Base-by-base conservation (phyloP, 2,888 invertebrate genomes). In the Troides aeacus region DNA sequence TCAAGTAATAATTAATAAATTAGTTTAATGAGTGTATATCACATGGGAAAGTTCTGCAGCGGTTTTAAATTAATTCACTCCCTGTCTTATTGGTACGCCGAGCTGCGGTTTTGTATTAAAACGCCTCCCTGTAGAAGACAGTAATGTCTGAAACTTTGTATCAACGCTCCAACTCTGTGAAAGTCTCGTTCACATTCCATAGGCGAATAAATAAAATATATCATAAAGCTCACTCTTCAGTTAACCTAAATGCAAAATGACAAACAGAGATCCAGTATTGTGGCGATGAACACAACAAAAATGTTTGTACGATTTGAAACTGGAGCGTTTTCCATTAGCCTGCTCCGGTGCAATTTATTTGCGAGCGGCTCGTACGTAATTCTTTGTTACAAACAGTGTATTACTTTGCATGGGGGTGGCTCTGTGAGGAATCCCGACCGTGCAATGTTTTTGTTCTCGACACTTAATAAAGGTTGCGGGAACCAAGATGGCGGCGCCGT, bases 401-500 rank as follows among this genome's bases (percentile, higher is more conserved):
- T 61, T 64, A 67, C 59, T 30, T 56, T 46, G 57, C 64, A 60
- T 60, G 42, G 46, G 56, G 36, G 59, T 63, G 53, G 30, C 23
- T 63, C 46, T 42, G 60, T 66, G 58, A 58, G 21, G 39, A 61
- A 64, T 63, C 59, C 23, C n/a, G 50, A 63, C 58, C 17, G 21
- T 62, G 53, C 46, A 23, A 42, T 60, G 64, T 67, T 67, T 70
- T 70, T 67, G 70, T 70, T 67, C 64, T 57, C 64, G 21, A 30
- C 67, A 67, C 60, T 66, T 72, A 69, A 68, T 69, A 69, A 23
- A 72, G 64, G 68, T 72, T 71, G 65, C 68, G 62, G 64, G 66
- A 30, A 62, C 70, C 71, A 74, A 77, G 74, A 73, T 74, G 74
- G 73, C 74, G 69, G 72, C 61, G 71, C 75, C 76, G 77, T 78